phyloP scores from a whole-genome alignment of 2,888 invertebrate species.

The Psococerastis gibbosa region DNA sequence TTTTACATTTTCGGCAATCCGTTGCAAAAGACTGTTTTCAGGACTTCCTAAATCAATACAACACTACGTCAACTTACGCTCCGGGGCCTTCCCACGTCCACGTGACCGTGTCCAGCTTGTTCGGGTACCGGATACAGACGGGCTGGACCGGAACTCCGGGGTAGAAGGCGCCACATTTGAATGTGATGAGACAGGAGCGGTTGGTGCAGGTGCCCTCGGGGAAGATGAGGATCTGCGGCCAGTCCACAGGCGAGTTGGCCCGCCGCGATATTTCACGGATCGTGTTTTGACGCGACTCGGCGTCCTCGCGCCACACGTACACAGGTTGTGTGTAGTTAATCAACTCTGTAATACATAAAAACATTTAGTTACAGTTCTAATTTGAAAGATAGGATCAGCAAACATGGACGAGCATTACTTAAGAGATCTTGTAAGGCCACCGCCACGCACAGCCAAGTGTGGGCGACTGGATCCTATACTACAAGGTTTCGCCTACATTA shows the following conservation, averaged over 20 bases:
- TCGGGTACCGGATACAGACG: conserved; percentile 78
- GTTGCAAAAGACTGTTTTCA: no score
- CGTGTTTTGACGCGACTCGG: conserved; percentile 76
- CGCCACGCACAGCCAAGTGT: no score
- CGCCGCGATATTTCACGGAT: conserved; percentile 73
- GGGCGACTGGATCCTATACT: no score
- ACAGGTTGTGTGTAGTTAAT: conserved; percentile 91
- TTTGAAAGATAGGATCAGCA: no score
- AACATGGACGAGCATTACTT: conserved; percentile 14
- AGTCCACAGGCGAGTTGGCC: conserved; percentile 63
- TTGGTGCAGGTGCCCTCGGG: conserved; percentile 96
- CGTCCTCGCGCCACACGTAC: conserved; percentile 84
- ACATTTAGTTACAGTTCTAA: no score
- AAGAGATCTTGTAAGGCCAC: no score
- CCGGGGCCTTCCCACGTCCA: conserved; percentile 94
- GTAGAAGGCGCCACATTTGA: conserved; percentile 84
- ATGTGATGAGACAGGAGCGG: conserved; percentile 72
- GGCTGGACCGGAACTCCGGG: conserved; percentile 93
- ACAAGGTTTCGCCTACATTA: conserved; percentile 12
- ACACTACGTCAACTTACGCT: no score
- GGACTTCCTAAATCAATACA: no score
- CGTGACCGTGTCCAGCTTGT: conserved; percentile 70
- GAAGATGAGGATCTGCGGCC: conserved; percentile 90
- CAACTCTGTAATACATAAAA: conserved; percentile 51
- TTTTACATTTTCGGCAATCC: no score